Evolutionary conservation across 1,140 invertebrate genomes (phyloP).

Genomic region (Lysiphlebus fabarum): DNA sequence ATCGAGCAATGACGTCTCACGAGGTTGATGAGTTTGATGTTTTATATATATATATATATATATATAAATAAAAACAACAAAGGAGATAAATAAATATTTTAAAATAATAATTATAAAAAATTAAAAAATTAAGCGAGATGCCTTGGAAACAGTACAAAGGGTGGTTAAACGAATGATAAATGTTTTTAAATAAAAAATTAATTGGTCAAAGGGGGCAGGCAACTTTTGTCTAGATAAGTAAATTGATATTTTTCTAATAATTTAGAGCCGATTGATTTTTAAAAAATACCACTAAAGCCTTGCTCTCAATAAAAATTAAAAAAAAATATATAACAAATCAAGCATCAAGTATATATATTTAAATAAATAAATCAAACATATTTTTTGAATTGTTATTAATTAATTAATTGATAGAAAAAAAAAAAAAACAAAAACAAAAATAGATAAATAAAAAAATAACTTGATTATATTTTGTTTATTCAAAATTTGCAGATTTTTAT

Average conservation of each 20-base stretch:
- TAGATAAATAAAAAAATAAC: too few species aligned
- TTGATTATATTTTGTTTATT: too few species aligned
- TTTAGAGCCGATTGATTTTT: conserved; percentile 49
- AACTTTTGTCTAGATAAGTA: conserved; percentile 54
- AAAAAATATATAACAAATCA: conserved; percentile 20
- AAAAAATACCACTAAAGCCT: conserved; percentile 55
- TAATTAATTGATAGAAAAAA: too few species aligned
- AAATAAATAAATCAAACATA: conserved; percentile 18
- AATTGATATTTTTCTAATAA: conserved; percentile 58
- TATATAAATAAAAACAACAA: too few species aligned
- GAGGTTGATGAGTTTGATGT: too few species aligned
- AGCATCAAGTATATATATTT: too few species aligned
- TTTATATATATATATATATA: too few species aligned
- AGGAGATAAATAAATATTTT: background rate
- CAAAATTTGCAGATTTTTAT: too few species aligned
- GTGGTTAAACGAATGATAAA: conserved; percentile 42
- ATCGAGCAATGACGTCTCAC: too few species aligned
- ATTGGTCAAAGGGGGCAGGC: conserved; percentile 55
- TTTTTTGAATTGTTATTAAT: conserved; percentile 22
- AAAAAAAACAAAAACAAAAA: too few species aligned
- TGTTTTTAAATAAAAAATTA: conserved; percentile 15
- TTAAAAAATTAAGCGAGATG: conserved; percentile 55
- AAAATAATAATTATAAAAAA: conserved; percentile 34
- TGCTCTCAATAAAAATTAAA: conserved; percentile 46
- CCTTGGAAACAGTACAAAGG: conserved; percentile 59